Evolutionary conservation across 2,888 invertebrate genomes (phyloP).

Genomic region (Corbicula japonica): DNA sequence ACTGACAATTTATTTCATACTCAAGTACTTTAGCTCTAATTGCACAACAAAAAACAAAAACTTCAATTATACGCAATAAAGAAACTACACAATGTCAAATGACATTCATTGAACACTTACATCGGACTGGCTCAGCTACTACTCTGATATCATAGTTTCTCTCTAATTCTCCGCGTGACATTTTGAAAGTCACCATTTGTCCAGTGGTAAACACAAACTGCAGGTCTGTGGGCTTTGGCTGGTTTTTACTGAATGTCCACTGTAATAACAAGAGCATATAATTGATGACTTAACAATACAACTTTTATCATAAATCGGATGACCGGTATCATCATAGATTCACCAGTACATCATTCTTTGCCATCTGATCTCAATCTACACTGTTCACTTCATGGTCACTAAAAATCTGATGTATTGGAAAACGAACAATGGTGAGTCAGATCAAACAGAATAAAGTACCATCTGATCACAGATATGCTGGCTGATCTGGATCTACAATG

Average conservation of each 20-base stretch:
- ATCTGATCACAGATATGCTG: too few species aligned
- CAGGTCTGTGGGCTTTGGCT: conserved; percentile 33
- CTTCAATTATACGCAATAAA: background rate
- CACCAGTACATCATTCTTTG: background rate
- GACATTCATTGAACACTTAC: conserved; percentile 43
- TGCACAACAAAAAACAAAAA: too few species aligned
- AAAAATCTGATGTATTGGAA: background rate
- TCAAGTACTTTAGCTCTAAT: background rate
- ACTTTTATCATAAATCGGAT: background rate
- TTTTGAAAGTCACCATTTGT: conserved; percentile 57
- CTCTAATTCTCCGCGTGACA: conserved; percentile 45
- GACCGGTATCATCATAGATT: background rate
- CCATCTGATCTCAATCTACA: background rate
- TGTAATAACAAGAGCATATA: conserved; percentile 23
- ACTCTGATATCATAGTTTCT: conserved; percentile 60
- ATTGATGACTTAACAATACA: background rate
- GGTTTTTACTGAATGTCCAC: conserved; percentile 40
- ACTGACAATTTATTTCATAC: background rate
- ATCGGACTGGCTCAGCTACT: conserved; percentile 53
- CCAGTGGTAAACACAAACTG: conserved; percentile 58
- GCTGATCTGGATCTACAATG: too few species aligned
- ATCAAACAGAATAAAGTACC: background rate
- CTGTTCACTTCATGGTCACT: background rate
- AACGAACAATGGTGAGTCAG: background rate
- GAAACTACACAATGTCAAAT: background rate